Conservation (phyloP, 2,888 invertebrate species). For the Onchidella celtica region DNA sequence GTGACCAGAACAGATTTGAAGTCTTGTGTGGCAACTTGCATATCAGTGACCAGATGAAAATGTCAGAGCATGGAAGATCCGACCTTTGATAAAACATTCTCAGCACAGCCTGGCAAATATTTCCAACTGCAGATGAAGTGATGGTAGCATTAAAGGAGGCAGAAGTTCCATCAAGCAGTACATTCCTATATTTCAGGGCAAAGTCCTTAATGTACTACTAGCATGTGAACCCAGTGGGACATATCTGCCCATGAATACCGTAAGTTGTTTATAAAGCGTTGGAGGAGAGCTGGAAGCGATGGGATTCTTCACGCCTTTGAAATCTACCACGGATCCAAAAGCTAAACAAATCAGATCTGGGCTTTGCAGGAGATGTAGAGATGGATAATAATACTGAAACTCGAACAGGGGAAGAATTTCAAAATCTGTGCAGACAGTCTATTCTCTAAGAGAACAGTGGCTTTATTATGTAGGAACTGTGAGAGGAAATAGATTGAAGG, state of each 20-base stretch:
- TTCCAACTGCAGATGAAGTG: background rate
- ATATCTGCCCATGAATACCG: too few relatives aligned
- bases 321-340: background rate
- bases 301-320: background rate
- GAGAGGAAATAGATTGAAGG: background rate
- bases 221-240: too few relatives aligned
- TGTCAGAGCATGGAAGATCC: conserved; percentile 33
- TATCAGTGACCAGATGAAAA: conserved; percentile 16
- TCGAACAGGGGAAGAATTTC: too few relatives aligned
- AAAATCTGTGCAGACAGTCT: too few relatives aligned
- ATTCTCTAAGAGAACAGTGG: background rate
- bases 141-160: background rate
- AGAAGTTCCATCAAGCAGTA: background rate
- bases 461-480: background rate
- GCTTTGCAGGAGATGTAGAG: background rate
- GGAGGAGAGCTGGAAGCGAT: background rate
- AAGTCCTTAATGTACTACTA: too few relatives aligned
- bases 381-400: too few relatives aligned
- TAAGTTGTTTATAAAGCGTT: background rate
- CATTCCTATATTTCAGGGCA: background rate
- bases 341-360: background rate
- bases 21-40: conserved; percentile 35
- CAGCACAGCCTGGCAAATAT: background rate
- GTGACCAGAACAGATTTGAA: conserved; percentile 52
- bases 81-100: conserved; percentile 40